Conservation (phyloP, 2,113 vertebrate genomes). For the Rhinolophus sinicus region DNA sequence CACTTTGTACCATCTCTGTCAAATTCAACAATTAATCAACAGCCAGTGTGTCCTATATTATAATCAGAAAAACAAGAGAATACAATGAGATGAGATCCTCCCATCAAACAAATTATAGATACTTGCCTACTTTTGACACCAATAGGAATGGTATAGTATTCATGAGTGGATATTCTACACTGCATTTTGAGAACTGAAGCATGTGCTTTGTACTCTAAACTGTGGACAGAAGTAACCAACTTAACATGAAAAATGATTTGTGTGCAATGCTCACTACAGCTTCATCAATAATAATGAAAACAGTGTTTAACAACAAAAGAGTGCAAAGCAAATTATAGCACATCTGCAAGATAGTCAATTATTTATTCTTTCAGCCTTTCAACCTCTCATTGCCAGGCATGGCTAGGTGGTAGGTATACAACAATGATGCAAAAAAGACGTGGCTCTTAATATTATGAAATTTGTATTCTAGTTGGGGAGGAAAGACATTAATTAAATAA, state of each 20-base stretch:
- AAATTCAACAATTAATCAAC: slow-evolving; percentile 18
- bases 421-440: neutral
- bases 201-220: neutral
- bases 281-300: slow-evolving; percentile 55
- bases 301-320: slow-evolving; percentile 41
- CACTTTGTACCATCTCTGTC: neutral
- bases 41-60: neutral
- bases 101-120: neutral
- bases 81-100: neutral
- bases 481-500: slow-evolving; percentile 45
- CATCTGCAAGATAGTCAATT: neutral
- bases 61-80: neutral
- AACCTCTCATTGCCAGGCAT: neutral
- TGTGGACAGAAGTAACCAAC: neutral
- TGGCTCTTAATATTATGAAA: neutral
- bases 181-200: neutral
- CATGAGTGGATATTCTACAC: neutral
- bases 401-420: neutral
- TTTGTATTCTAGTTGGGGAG: neutral
- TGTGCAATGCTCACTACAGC: neutral
- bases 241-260: slow-evolving; percentile 52
- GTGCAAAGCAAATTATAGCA: slow-evolving; percentile 17
- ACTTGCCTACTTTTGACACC: neutral
- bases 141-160: neutral
- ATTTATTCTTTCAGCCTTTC: slow-evolving; percentile 11